Evolutionary conservation across 2,797 vertebrate species (phyloP).

Genomic region (Percopsis omiscomaycus): DNA sequence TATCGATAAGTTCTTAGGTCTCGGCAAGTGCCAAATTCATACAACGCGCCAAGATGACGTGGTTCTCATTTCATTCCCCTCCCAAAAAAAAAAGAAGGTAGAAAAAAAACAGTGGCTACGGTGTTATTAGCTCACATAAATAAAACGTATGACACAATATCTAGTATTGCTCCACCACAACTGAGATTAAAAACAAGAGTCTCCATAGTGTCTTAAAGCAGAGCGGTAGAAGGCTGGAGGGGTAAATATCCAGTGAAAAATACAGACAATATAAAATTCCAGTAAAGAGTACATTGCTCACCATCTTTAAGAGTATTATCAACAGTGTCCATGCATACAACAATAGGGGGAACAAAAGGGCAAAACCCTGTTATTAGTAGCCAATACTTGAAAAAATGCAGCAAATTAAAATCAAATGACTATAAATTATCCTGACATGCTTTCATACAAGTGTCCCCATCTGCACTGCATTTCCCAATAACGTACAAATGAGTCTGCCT

Average conservation of each 20-base stretch:
- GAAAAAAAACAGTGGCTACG: too few species aligned
- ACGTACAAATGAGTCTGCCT: slow-evolving; percentile 20
- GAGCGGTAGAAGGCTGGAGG: not conserved
- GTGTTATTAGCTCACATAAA: too few species aligned
- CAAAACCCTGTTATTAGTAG: slow-evolving; percentile 32
- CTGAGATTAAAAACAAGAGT: not conserved
- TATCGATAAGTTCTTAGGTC: too few species aligned
- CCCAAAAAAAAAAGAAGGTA: too few species aligned
- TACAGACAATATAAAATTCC: not conserved
- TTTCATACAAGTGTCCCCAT: slow-evolving; percentile 19
- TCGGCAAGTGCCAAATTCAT: too few species aligned
- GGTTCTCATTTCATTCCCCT: too few species aligned
- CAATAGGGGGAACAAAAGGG: slow-evolving; percentile 21
- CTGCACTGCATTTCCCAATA: slow-evolving; percentile 10
- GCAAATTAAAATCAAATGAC: slow-evolving; percentile 28
- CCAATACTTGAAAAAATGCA: slow-evolving; percentile 10
- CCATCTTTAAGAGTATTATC: too few species aligned
- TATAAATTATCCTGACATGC: slow-evolving; percentile 27
- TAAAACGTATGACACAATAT: too few species aligned
- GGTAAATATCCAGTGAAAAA: not conserved
- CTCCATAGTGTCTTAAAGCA: not conserved
- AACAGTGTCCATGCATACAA: not conserved
- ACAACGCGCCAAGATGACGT: too few species aligned
- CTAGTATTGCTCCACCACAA: not conserved
- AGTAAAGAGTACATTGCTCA: too few species aligned